phyloP scores from a whole-genome alignment of 2,797 vertebrate genomes.

The Platyrinchus mystaceus region DNA sequence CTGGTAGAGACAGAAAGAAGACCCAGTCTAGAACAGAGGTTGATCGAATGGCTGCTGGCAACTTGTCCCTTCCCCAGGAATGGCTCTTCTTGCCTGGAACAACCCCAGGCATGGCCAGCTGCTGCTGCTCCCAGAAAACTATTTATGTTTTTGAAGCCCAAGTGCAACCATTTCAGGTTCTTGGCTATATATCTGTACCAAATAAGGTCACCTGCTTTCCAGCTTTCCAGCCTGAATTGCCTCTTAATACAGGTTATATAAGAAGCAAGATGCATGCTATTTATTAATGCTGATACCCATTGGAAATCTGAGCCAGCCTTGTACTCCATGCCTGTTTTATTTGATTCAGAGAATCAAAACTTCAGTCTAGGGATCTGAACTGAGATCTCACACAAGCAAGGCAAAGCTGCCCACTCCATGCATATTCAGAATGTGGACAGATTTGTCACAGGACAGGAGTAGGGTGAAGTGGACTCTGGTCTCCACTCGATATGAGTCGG shows the following conservation, averaged over 20 bases:
- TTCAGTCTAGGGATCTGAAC: not conserved
- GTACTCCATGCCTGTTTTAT: not conserved
- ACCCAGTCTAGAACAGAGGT: not conserved
- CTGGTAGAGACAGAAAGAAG: not conserved
- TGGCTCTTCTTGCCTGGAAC: not conserved
- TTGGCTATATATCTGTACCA: not conserved
- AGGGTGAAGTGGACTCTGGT: too few relatives aligned
- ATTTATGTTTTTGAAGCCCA: not conserved
- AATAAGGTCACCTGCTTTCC: not conserved
- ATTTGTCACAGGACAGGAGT: accelerated
- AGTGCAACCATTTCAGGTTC: not conserved
- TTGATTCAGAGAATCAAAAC: not conserved
- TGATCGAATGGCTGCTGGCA: not conserved
- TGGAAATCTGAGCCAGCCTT: accelerated
- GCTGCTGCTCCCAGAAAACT: not conserved
- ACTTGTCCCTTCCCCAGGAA: not conserved
- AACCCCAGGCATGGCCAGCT: not conserved
- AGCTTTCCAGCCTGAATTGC: not conserved
- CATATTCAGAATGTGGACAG: accelerated
- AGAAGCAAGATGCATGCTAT: not conserved
- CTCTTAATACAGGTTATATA: not conserved
- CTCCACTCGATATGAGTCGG: accelerated
- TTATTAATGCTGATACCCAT: not conserved
- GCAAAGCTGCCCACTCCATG: not conserved
- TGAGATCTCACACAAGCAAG: accelerated